Base-by-base conservation (phyloP, 2,888 invertebrate genomes). In the Caenorhabditis sp. region DNA sequence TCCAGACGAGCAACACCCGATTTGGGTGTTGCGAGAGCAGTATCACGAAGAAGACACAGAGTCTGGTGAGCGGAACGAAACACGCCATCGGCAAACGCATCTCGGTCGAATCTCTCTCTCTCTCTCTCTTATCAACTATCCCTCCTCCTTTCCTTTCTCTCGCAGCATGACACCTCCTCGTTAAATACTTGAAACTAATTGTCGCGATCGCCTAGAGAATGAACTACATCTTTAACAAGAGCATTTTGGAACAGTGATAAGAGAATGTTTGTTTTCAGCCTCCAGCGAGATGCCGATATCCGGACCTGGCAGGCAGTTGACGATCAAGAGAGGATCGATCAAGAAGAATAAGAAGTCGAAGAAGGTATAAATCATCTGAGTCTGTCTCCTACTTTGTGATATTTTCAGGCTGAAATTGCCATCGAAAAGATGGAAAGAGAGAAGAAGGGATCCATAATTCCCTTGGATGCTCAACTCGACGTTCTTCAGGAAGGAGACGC, bases 241-340 rank as follows among this genome's bases (percentile, higher is more conserved):
- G n/a, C n/a, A n/a, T n/a, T n/a, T n/a, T n/a, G n/a, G n/a, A n/a
- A n/a, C n/a, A n/a, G n/a, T n/a, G n/a, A n/a, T n/a, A n/a, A 1
- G 5, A 26, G 62, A 26, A 22, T 13, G 5, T 15, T 24, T 11
- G 1, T 64, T 82, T 82, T 80, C 80, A 85, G 86, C 85, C 47
- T 76, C 85, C 26, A 80, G 80, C 65, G 89, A 89, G 40, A 90
- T 90, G 90, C 90, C 90, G 2, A 58, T 83, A 35, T 87, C 89
- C 28, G 90, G 90, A 18, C 90, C 90, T 0, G 90, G 90, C 8
- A 68, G 90, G 9, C 86, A 87, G 61, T 68, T 85, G 53, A 87
- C 89, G 0, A 79, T 89, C 56, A 85, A 84, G 28, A 77, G 85
- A 47, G 80, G 84, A 40, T 87, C 87, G 9, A 70, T 84, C 24